phyloP scores from a whole-genome alignment of 1,140 invertebrate species.

The Ctenoplectra terminalis region DNA sequence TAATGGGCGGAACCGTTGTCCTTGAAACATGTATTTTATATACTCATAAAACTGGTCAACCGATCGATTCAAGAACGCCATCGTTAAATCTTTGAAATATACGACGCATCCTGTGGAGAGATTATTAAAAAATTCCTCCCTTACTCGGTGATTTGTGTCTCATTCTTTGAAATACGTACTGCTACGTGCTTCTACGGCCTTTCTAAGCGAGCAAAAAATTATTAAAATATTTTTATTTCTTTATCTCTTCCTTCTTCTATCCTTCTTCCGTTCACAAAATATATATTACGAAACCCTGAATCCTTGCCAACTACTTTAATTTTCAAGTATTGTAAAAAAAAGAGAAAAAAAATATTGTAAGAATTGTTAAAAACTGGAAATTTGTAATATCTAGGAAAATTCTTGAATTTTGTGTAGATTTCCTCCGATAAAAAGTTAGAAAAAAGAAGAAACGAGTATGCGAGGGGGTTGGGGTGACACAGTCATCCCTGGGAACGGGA shows the following conservation, averaged over 20 bases:
- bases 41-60: slow-evolving; percentile 21
- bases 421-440: not conserved
- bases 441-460: too few relatives aligned
- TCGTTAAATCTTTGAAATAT: slow-evolving; percentile 36
- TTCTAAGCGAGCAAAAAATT: not conserved
- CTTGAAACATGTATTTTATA: not conserved
- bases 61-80: slow-evolving; percentile 34
- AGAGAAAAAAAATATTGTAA: too few relatives aligned
- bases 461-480: not conserved
- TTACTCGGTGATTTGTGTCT: not conserved
- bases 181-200: not conserved
- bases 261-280: not conserved
- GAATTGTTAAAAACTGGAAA: too few relatives aligned
- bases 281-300: too few relatives aligned
- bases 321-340: too few relatives aligned
- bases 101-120: not conserved
- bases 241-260: not conserved
- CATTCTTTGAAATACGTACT: too few relatives aligned
- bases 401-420: not conserved
- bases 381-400: not conserved
- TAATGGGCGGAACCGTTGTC: not conserved
- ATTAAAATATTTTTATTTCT: not conserved
- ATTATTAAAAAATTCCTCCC: slow-evolving; percentile 39
- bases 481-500: too few relatives aligned
- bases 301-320: too few relatives aligned